Conservation (phyloP, 2,113 vertebrate species). For the Dasyprocta punctata region DNA sequence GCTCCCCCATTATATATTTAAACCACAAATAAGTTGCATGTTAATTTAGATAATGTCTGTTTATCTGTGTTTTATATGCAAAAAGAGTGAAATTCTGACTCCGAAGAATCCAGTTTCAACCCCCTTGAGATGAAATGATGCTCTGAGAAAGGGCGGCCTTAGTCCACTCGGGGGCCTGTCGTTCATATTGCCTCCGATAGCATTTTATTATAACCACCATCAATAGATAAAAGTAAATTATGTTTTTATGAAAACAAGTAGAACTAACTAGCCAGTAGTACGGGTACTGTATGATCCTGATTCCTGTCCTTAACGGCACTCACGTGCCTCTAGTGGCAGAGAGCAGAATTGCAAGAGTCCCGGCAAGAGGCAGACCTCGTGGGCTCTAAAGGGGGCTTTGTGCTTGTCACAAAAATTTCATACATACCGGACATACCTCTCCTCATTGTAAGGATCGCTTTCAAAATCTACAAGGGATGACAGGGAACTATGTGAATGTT, state of each 20-base stretch:
- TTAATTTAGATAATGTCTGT: not conserved
- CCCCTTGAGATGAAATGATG: not conserved
- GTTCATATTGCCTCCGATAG: not conserved
- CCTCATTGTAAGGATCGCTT: not conserved
- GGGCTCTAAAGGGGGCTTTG: not conserved
- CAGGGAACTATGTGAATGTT: not conserved
- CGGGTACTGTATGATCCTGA: not conserved
- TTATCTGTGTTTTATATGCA: not conserved
- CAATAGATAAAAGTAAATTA: not conserved
- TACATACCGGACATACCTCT: not conserved
- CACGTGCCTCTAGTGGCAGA: not conserved
- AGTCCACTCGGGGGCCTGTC: not conserved
- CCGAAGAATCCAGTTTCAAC: not conserved
- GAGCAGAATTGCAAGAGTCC: not conserved
- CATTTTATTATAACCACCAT: constrained; percentile 14
- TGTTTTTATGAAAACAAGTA: constrained; percentile 3
- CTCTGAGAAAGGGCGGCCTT: not conserved
- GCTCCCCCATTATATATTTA: not conserved
- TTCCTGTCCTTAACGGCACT: not conserved
- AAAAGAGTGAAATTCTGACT: not conserved
- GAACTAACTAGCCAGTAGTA: constrained; percentile 9
- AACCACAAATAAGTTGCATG: not conserved
- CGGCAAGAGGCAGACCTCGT: not conserved
- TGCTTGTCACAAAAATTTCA: not conserved
- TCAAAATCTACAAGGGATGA: not conserved